These are phyloP conservation scores for Actenoides lindsayi DNA, from an alignment of 2,113 vertebrate species.

Conservation along the genomic window DNA sequence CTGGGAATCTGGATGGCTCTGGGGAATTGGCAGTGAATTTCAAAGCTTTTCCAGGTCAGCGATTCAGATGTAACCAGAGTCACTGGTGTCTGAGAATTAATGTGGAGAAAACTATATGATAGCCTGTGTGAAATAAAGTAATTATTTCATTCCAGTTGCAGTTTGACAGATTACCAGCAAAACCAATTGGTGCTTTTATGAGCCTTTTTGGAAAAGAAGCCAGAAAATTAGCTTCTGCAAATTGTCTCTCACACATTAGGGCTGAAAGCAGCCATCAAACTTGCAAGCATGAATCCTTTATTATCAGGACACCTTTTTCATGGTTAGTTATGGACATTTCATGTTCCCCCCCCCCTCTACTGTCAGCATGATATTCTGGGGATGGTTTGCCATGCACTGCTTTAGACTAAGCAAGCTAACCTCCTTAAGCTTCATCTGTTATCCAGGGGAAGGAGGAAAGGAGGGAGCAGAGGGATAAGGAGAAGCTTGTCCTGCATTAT, in stretches of 20 bases:
- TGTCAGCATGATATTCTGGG: neutral
- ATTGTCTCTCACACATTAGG: neutral
- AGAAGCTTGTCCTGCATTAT: neutral
- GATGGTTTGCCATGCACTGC: neutral
- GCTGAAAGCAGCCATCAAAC: neutral
- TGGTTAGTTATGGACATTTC: neutral
- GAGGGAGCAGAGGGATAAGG: neutral
- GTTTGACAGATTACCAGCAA: slow-evolving; percentile 37
- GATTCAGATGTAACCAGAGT: neutral
- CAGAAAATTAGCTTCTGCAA: slow-evolving; percentile 17
- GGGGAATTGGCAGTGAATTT: slow-evolving; percentile 28
- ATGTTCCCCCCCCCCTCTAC: no score
- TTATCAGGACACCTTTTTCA: neutral
- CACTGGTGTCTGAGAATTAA: slow-evolving; percentile 25
- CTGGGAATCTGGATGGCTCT: slow-evolving; percentile 20
- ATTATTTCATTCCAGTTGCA: neutral
- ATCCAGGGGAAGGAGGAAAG: neutral
- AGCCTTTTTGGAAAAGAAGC: neutral
- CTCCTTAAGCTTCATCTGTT: neutral
- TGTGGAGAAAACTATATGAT: neutral
- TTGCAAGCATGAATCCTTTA: neutral
- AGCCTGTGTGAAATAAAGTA: neutral
- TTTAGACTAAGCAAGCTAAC: neutral
- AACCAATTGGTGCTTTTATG: neutral
- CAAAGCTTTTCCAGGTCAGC: slow-evolving; percentile 43